Percentiles rank a stretch among this genome's conserved stretches.
Conservation (phyloP, 2,113 vertebrate genomes). For the Perca flavescens region DNA sequence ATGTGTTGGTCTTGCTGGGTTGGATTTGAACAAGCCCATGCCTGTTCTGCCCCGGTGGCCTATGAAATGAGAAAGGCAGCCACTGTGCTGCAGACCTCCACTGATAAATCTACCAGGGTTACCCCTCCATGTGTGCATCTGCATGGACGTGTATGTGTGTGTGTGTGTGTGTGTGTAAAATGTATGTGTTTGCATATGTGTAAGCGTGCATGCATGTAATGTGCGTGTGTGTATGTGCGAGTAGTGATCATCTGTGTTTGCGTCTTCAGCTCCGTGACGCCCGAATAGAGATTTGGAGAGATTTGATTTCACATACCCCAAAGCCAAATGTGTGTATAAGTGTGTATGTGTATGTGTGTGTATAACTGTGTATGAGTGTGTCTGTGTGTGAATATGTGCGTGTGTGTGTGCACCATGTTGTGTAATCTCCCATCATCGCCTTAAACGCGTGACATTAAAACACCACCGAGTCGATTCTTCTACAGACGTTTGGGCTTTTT, state of each 20-base stretch:
- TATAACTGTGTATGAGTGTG: slow-evolving; percentile 5
- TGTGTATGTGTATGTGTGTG: slow-evolving; percentile 36
- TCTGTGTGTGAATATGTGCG: slow-evolving; percentile 34
- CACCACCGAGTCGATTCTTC: slow-evolving; percentile 72
- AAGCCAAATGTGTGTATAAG: slow-evolving; percentile 57
- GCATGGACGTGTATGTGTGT: slow-evolving; percentile 44
- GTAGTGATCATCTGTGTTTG: slow-evolving; percentile 78
- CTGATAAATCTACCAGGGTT: slow-evolving; percentile 86
- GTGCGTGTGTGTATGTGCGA: slow-evolving; percentile 59
- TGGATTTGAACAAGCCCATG: slow-evolving; percentile 90
- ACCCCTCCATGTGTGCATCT: slow-evolving; percentile 77
- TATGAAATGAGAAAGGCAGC: slow-evolving; percentile 92
- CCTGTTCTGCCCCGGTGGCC: slow-evolving; percentile 90
- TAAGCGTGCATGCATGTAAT: slow-evolving; percentile 72
- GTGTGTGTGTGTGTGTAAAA: slow-evolving; percentile 31
- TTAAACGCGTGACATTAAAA: slow-evolving; percentile 82
- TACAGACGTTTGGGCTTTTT: slow-evolving; percentile 50
- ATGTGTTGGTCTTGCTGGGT: slow-evolving; percentile 85
- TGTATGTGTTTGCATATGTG: slow-evolving; percentile 69
- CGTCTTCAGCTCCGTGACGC: slow-evolving; percentile 76
- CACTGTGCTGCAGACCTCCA: slow-evolving; percentile 88
- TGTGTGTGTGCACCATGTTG: slow-evolving; percentile 57
- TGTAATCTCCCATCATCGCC: slow-evolving; percentile 76
- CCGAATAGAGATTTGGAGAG: slow-evolving; percentile 80
- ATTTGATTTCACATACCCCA: slow-evolving; percentile 79